A percentile compares a stretch with the other conserved stretches of the same genome.
These are phyloP conservation scores for Hippocampus barbouri DNA, from an alignment of 2,113 vertebrate genomes.

Conservation along the genomic window DNA sequence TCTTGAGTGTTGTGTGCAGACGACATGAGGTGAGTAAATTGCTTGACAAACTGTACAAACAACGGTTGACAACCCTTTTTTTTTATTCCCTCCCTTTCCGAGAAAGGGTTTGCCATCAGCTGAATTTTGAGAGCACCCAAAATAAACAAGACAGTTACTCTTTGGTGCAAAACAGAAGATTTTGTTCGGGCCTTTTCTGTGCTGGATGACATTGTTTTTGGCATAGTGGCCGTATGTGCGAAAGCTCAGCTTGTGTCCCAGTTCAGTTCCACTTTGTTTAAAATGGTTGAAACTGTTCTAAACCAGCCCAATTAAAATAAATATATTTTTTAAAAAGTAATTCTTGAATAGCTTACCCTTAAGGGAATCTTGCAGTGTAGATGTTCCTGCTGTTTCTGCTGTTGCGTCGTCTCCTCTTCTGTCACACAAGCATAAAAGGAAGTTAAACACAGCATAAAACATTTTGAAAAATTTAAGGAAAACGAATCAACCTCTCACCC, in stretches of 20 bases:
- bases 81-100: not conserved
- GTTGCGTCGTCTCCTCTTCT: not conserved
- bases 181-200: not conserved
- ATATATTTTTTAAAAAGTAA: not conserved
- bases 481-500: not conserved
- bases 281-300: not conserved
- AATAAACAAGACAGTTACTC: not conserved
- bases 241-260: conserved; percentile 14
- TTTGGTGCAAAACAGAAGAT: not conserved
- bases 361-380: not conserved
- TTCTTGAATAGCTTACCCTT: not conserved
- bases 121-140: conserved; percentile 7
- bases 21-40: conserved; percentile 58
- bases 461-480: not conserved
- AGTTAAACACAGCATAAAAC: not conserved
- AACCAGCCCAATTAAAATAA: not conserved
- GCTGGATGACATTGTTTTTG: conserved; percentile 10
- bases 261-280: conserved; percentile 15
- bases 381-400: not conserved
- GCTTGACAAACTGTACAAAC: conserved; percentile 5
- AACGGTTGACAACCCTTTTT: not conserved
- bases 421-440: not conserved
- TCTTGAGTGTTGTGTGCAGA: conserved; percentile 47
- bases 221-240: conserved; percentile 8
- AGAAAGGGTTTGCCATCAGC: conserved; percentile 2